Base-by-base conservation (phyloP, 1,140 invertebrate species). In the Microplitis mediator region DNA sequence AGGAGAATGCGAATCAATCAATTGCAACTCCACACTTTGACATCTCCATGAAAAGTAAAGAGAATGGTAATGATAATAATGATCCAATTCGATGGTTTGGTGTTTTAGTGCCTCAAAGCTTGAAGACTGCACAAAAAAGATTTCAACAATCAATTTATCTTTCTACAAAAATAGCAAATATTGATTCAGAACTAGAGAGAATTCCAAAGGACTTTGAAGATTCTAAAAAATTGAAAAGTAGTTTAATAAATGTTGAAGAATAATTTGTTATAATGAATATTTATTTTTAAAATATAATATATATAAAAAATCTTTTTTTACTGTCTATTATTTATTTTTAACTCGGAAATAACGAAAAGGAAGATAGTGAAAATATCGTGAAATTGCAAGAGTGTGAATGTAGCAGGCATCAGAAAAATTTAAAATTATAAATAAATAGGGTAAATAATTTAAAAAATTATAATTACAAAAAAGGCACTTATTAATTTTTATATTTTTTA, bases 41-140 rank as follows among this genome's bases (percentile, higher is more conserved):
- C 77, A 80, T 89, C 81, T 80, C 87, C 76, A 75, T 84, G 2
- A 85, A 85, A 62, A 72, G 76, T 35, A 72, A 66, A 65, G 79
- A 89, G 31, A 79, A 75, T 36, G 75, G 78, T 62, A 78, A 82
- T 23, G 80, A 84, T 45, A 83, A 84, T 67, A 84, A 88, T 8
- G 90, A 93, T 84, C 92, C 93, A 3, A 81, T 93, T 23, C 90
- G 90, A 71, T 94, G 93, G 92, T 94, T 94, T 86, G 93, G 93
- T 11, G 88, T 93, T 66, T 81, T 94, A 45, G 91, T 93, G 0
- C 92, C 93, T 2, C 90, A 92, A 78, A 91, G 90, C 83, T 85
- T 94, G 75, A 88, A 89, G 78, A 89, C 86, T 74, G 91, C 92
- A 1, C 92, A 93, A 81, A 89, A 88, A 75, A 86, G 89, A 76